Conservation (phyloP, 2,888 invertebrate genomes). For the Hoplodrina blanda region DNA sequence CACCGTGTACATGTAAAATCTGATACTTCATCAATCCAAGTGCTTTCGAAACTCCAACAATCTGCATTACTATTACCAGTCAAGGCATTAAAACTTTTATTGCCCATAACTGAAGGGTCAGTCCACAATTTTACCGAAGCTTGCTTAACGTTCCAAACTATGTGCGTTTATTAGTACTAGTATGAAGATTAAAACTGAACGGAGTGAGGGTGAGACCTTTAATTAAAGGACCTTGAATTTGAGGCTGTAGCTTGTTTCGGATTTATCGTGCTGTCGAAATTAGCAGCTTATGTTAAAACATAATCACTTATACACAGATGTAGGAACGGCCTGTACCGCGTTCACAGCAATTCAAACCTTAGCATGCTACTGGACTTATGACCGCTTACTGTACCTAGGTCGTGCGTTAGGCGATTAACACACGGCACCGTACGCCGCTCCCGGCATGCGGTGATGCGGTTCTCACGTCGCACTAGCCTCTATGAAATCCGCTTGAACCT, state of each 20-base stretch:
- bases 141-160: slow-evolving; percentile 68
- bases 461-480: too few species aligned
- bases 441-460: too few species aligned
- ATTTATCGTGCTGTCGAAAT: slow-evolving; percentile 76
- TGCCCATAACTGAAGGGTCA: slow-evolving; percentile 47
- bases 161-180: slow-evolving; percentile 77
- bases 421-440: too few species aligned
- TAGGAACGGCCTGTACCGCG: too few species aligned
- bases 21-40: not conserved
- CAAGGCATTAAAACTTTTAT: slow-evolving; percentile 54
- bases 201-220: slow-evolving; percentile 77
- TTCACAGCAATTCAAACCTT: too few species aligned
- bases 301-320: too few species aligned
- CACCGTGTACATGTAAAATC: not conserved
- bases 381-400: slow-evolving; percentile 33
- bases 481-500: too few species aligned
- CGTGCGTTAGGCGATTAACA: too few species aligned
- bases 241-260: slow-evolving; percentile 64
- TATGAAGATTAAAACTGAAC: slow-evolving; percentile 81
- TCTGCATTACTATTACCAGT: slow-evolving; percentile 21
- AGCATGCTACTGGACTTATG: too few species aligned
- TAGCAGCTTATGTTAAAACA: slow-evolving; percentile 59
- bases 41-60: slow-evolving; percentile 4
- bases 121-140: slow-evolving; percentile 37
- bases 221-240: slow-evolving; percentile 80